Percentiles rank a stretch among this genome's conserved stretches.
Conservation (phyloP, 2,797 vertebrate genomes). For the Dendrocincla fuliginosa region DNA sequence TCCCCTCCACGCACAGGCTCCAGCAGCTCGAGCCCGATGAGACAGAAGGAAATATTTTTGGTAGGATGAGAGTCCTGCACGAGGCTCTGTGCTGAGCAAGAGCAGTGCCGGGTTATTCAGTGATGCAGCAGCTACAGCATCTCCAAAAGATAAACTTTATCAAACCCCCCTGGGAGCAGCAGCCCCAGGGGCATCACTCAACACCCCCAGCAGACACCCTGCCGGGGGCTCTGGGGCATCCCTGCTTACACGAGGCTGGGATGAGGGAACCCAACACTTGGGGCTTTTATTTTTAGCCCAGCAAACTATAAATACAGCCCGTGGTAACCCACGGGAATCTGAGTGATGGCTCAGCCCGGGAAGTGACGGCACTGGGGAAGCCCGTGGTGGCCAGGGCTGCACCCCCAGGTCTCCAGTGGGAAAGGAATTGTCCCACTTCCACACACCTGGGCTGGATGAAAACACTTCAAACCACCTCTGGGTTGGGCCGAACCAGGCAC, state of each 20-base stretch:
- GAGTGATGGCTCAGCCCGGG: neutral
- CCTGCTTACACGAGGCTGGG: neutral
- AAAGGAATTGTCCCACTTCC: neutral
- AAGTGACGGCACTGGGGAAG: neutral
- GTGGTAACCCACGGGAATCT: neutral
- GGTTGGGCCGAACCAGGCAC: accelerated
- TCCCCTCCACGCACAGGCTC: neutral
- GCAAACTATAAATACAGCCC: neutral
- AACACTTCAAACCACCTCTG: accelerated
- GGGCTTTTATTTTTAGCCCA: slow-evolving; percentile 31
- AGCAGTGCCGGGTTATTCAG: accelerated
- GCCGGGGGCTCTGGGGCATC: accelerated
- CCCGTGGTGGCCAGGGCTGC: accelerated
- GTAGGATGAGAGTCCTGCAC: neutral
- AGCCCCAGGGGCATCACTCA: neutral
- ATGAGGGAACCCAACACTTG: neutral
- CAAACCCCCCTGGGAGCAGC: accelerated
- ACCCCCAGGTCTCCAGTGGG: accelerated
- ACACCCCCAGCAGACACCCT: neutral
- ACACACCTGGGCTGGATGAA: accelerated
- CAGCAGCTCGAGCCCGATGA: accelerated
- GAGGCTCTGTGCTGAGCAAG: neutral
- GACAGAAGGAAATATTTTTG: neutral
- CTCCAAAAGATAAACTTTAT: neutral
- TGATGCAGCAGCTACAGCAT: neutral